Percentiles rank a stretch among this genome's conserved stretches.
Conservation (phyloP, 2,113 vertebrate species). For the Cyprinus carpio region DNA sequence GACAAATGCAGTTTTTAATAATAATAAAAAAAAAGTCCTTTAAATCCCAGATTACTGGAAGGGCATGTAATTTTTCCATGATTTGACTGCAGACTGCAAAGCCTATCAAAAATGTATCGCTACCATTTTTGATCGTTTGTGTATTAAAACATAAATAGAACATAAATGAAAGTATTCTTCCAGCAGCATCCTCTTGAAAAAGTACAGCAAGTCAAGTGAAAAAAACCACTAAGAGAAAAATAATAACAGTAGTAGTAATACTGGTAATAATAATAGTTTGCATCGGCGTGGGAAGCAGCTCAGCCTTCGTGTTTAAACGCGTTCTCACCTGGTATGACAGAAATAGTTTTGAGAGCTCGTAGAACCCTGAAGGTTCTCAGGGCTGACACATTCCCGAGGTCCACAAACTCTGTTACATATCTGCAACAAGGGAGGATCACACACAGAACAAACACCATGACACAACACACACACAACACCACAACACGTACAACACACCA, state of each 20-base stretch:
- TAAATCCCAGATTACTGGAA: neutral
- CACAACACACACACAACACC: slow-evolving; percentile 77
- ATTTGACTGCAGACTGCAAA: slow-evolving; percentile 81
- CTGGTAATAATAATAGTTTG: slow-evolving; percentile 57
- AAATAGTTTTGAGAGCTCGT: slow-evolving; percentile 99
- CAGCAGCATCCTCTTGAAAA: slow-evolving; percentile 59
- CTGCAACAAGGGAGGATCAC: slow-evolving; percentile 98
- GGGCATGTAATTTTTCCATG: neutral
- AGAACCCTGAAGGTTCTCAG: slow-evolving; percentile 99
- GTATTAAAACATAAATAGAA: slow-evolving; percentile 54
- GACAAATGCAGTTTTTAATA: neutral
- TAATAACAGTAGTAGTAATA: slow-evolving; percentile 56
- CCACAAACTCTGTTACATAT: slow-evolving; percentile 99
- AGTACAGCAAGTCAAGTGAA: slow-evolving; percentile 44
- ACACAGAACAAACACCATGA: slow-evolving; percentile 95
- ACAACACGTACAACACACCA: slow-evolving; percentile 75
- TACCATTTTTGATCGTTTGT: slow-evolving; percentile 75
- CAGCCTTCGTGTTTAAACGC: slow-evolving; percentile 85
- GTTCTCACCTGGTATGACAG: slow-evolving; percentile 99
- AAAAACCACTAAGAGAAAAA: slow-evolving; percentile 21
- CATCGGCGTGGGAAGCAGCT: slow-evolving; percentile 62
- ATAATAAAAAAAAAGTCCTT: neutral
- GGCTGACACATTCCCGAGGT: slow-evolving; percentile 99
- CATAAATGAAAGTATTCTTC: slow-evolving; percentile 55
- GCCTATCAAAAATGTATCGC: slow-evolving; percentile 82